Evolutionary conservation across 2,888 invertebrate genomes (phyloP).

Genomic region (Horisme vitalbata): DNA sequence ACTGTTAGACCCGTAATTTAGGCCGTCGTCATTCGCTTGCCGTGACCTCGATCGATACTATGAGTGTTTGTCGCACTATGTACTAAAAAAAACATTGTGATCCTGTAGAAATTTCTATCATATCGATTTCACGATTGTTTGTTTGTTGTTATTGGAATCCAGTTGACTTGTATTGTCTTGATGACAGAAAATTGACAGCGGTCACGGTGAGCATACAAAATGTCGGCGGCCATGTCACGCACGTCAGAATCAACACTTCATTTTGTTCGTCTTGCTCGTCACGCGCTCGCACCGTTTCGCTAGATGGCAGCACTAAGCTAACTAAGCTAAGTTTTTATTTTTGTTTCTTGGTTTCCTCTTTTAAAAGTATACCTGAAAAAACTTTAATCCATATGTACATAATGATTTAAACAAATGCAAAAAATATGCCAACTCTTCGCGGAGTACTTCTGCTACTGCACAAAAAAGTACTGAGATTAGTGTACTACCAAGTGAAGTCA

Average conservation of each 20-base stretch:
- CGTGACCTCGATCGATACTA: slow-evolving; percentile 51
- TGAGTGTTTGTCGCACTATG: slow-evolving; percentile 20
- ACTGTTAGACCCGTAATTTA: slow-evolving; percentile 53
- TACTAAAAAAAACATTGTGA: background rate
- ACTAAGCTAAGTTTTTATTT: no score
- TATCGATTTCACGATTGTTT: slow-evolving; percentile 46
- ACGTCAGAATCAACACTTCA: no score
- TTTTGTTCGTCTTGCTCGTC: slow-evolving; percentile 47
- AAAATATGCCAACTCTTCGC: no score
- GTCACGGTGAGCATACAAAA: slow-evolving; percentile 64
- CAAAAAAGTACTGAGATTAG: no score
- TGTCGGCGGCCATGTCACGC: slow-evolving; percentile 50
- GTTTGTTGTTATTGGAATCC: slow-evolving; percentile 69
- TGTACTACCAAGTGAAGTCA: no score
- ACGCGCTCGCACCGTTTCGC: slow-evolving; percentile 64
- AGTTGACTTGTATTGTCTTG: slow-evolving; percentile 69
- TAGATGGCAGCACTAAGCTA: slow-evolving; percentile 53
- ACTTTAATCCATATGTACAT: no score
- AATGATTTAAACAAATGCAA: no score
- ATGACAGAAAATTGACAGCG: slow-evolving; percentile 77
- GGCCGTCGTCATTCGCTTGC: slow-evolving; percentile 40
- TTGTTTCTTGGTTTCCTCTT: no score
- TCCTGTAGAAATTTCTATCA: background rate
- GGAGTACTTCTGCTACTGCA: no score
- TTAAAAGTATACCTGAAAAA: no score